Conservation (phyloP, 1,140 invertebrate genomes). For the Protaetia brevitarsis region DNA sequence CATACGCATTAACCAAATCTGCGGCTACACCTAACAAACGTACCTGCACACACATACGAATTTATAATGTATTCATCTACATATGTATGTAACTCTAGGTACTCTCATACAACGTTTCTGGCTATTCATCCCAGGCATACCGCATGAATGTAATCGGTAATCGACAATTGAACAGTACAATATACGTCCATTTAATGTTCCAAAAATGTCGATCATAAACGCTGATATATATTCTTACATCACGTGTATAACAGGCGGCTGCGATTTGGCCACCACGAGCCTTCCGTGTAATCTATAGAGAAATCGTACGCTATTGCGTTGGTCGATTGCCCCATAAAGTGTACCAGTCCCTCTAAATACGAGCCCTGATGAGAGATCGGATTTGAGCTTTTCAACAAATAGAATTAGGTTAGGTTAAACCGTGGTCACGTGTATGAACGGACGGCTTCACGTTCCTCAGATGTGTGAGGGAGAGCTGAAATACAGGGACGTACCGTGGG, state of each 20-base stretch:
- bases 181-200: constrained; percentile 12
- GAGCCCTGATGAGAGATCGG: constrained; percentile 4
- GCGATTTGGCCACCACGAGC: background rate
- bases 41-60: background rate
- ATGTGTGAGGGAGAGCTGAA: background rate
- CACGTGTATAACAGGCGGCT: background rate
- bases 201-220: constrained; percentile 12
- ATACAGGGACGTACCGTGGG: background rate
- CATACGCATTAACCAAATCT: background rate
- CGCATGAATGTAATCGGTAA: constrained; percentile 4
- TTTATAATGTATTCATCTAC: background rate
- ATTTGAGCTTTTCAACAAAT: constrained; percentile 2
- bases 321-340: background rate
- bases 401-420: constrained; percentile 9
- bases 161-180: constrained; percentile 2
- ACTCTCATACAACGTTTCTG: background rate
- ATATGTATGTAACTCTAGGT: background rate
- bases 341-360: constrained; percentile 9
- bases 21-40: no score
- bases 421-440: background rate
- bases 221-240: background rate
- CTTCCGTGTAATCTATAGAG: background rate
- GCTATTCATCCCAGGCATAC: background rate
- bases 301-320: background rate
- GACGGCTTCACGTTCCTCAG: background rate